Base-by-base conservation (phyloP, 2,113 vertebrate genomes). In the Otocyon megalotis region DNA sequence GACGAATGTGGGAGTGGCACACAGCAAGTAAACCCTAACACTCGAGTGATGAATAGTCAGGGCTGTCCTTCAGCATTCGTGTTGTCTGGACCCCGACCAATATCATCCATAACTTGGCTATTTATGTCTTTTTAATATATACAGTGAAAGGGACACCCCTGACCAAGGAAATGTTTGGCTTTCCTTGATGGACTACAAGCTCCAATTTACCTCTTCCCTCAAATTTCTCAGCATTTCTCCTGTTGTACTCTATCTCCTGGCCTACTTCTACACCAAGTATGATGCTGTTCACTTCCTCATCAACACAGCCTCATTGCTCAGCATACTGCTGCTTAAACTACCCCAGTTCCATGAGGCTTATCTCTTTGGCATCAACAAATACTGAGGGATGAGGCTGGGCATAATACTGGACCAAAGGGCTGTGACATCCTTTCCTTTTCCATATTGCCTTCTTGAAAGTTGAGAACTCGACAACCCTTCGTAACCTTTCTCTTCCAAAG, bases 21-120 rank as follows among this genome's bases (percentile, higher is more conserved):
- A 99, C 99, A 99, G 99, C 56, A 99, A 98, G 99, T 99, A 97
- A 99, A 99, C 98, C 99, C 99, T 98, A 99, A 99, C 99, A 99
- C 99, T 0, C 98, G 99, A 98, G 99, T 99, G 97, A 99, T 99
- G 99, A 99, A 99, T 98, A 99, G 99, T 97, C 98, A 99, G 54
- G 99, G 99, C 50, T 63, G 11, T 12, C 26, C 62, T 28, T 99
- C 98, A 99, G 99, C 35, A 98, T 99, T 92, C 99, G 99, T 0
- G 99, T 99, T 11, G 99, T 99, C 90, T 99, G 99, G 99, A 99
- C 99, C 2, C 98, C 99, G 80, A 99, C 99, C 95, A 99, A 99
- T 0, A 99, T 99, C 98, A 99, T 99, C 95, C 99, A 35, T 69
- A 98, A 99, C 99, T 98, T 98, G 99, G 99, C 98, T 60, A 99